Base-by-base conservation (phyloP, 2,888 invertebrate genomes). In the Dicyrtomina minuta region DNA sequence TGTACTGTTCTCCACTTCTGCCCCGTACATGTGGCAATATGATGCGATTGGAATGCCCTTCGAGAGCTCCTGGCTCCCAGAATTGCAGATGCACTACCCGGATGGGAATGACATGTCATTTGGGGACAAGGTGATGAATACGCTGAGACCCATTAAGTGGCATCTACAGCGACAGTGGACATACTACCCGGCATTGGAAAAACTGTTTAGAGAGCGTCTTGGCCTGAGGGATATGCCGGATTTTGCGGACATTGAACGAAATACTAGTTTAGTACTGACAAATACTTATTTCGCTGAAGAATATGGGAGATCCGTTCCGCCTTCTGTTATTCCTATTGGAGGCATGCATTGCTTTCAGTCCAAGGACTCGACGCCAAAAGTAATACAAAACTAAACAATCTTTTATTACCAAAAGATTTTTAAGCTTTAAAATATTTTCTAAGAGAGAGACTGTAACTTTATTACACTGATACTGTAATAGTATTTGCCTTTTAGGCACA, bases 281-380 rank as follows among this genome's bases (percentile, higher is more conserved):
- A 77, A 75, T 66, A 71, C 69, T 20, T 72, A 77, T 51, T 68
- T 56, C 8, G 51, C 72, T 4, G 74, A 74, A 39, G 75, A 75
- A 49, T 73, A 68, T 27, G 71, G 74, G 12, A 62, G 74, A 53
- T 70, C 74, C 1, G 27, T 74, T 5, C 74, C 74, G 26, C 73
- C 77, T 2, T 68, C 71, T 24, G 64, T 74, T 1, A 22, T 60
- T 60, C 39, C 60, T 43, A 13, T 60, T 60, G 60, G 60, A 4
- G 60, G 60, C 10, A 2, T 60, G 60, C 60, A 60, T 60, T 43
- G 41, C 22, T 4, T 17, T 6, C 64, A 66, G 10, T 58, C 46
- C n/a, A 46, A 17, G 13, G 17, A 60, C n/a, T 33, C 53, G 2
- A 44, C 61, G 13, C 46, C 66, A 5, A 70, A 70, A 46, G 70